phyloP scores from a whole-genome alignment of 2,888 invertebrate species.

The Pardosa pseudoannulata region DNA sequence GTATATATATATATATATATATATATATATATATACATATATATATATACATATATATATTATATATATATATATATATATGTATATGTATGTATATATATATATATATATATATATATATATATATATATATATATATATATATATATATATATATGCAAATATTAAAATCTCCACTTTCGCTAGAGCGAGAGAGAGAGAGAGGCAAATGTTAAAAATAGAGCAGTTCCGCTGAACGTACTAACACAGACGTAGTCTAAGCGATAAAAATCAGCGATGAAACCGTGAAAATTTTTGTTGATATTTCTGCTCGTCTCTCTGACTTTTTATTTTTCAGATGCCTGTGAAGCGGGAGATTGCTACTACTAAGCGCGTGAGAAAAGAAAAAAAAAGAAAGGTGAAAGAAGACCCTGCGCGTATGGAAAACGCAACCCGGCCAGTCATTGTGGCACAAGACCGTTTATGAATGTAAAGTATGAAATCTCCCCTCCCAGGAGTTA shows the following conservation, averaged over 20 bases:
- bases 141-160: too few species aligned
- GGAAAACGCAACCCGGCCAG: constrained; percentile 37
- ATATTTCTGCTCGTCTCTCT: constrained; percentile 66
- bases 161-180: too few species aligned
- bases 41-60: too few species aligned
- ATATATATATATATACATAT: too few species aligned
- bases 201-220: constrained; percentile 41
- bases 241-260: constrained; percentile 71
- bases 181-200: too few species aligned
- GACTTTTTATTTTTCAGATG: constrained; percentile 58
- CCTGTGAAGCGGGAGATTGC: constrained; percentile 25
- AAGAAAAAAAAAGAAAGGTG: constrained; percentile 23
- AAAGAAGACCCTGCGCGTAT: not conserved
- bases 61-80: too few species aligned
- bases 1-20: too few species aligned
- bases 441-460: constrained; percentile 28
- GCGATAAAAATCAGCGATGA: constrained; percentile 71
- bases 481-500: constrained; percentile 57
- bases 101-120: too few species aligned
- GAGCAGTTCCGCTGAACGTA: constrained; percentile 49
- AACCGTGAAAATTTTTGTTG: constrained; percentile 72
- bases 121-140: too few species aligned
- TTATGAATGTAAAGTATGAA: constrained; percentile 69
- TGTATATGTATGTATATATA: too few species aligned
- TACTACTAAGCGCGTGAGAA: constrained; percentile 20